A percentile compares a stretch with the other conserved stretches of the same genome.
Evolutionary conservation across 2,888 invertebrate genomes (phyloP).

Genomic region (Coelinius sp.): DNA sequence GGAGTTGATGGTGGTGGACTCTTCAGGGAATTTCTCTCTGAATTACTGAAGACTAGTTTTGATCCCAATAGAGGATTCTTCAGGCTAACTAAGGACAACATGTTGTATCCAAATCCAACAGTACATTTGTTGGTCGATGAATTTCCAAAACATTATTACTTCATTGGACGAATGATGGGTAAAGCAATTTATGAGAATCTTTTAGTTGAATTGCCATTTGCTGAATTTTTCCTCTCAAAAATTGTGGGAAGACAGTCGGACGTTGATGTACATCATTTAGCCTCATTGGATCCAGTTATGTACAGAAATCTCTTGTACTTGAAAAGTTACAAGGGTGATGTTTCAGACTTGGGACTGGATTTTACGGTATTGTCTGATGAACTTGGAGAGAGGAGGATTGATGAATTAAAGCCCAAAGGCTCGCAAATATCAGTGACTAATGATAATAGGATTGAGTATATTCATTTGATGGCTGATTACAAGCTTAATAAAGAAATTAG

Average conservation of each 20-base stretch:
- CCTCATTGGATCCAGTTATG: slow-evolving; percentile 92
- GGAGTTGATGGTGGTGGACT: slow-evolving; percentile 98
- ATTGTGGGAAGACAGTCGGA: slow-evolving; percentile 83
- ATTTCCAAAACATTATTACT: slow-evolving; percentile 92
- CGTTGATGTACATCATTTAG: slow-evolving; percentile 92
- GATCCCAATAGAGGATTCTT: slow-evolving; percentile 98
- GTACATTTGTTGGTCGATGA: slow-evolving; percentile 89
- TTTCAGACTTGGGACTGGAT: slow-evolving; percentile 90
- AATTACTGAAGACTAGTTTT: slow-evolving; percentile 93
- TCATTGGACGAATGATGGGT: slow-evolving; percentile 90
- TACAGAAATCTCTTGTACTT: slow-evolving; percentile 92
- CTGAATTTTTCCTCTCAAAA: slow-evolving; percentile 95
- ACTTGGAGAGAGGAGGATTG: slow-evolving; percentile 89
- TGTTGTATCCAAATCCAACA: slow-evolving; percentile 96
- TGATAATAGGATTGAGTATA: slow-evolving; percentile 95
- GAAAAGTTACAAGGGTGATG: slow-evolving; percentile 88
- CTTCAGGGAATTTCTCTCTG: slow-evolving; percentile 94
- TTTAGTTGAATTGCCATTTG: slow-evolving; percentile 93
- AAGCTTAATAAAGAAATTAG: slow-evolving; percentile 93
- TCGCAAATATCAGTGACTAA: slow-evolving; percentile 91
- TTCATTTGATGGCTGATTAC: slow-evolving; percentile 96
- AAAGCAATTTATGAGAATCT: slow-evolving; percentile 97
- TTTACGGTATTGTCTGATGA: slow-evolving; percentile 93
- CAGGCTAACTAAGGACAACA: slow-evolving; percentile 88
- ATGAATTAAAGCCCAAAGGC: slow-evolving; percentile 93